Percentiles rank a stretch among this genome's conserved stretches.
These are phyloP conservation scores for Perdix hodgsoniae DNA, from an alignment of 2,797 vertebrate genomes.

Conservation along the genomic window DNA sequence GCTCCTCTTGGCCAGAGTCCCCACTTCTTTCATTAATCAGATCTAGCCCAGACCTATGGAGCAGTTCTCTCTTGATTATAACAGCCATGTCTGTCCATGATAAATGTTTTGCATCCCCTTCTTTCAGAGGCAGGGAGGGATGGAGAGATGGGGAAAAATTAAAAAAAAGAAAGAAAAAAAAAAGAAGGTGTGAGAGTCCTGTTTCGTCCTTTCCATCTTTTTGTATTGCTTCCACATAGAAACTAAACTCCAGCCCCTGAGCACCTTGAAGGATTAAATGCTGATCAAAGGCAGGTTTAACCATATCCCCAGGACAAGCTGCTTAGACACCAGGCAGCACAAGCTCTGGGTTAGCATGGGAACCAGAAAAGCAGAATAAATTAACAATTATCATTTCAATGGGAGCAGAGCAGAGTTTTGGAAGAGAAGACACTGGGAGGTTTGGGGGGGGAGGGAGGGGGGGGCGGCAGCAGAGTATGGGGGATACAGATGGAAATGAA, in stretches of 20 bases:
- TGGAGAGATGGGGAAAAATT: not conserved
- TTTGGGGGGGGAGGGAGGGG: not conserved
- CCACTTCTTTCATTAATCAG: not conserved
- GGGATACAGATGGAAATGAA: constrained; percentile 37
- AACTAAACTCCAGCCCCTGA: constrained; percentile 75
- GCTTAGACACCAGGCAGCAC: constrained; percentile 79
- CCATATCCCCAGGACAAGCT: constrained; percentile 83
- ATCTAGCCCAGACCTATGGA: not conserved
- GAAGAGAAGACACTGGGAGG: constrained; percentile 1
- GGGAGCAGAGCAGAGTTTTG: constrained; percentile 38
- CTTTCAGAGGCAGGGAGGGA: not conserved
- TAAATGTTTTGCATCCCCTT: not conserved
- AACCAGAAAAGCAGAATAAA: constrained; percentile 76
- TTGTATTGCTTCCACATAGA: constrained; percentile 74
- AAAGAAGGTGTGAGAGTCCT: not conserved
- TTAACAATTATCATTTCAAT: constrained; percentile 75
- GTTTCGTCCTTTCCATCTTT: constrained; percentile 49
- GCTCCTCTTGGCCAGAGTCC: not conserved
- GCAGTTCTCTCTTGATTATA: not conserved
- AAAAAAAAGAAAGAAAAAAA: no score
- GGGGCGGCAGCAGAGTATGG: not conserved
- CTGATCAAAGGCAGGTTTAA: constrained; percentile 88
- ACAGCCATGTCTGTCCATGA: not conserved
- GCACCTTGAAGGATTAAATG: constrained; percentile 83
- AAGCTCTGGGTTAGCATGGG: constrained; percentile 68